Evolutionary conservation across 2,797 vertebrate genomes (phyloP).

Genomic region (Champsocephalus gunnari): DNA sequence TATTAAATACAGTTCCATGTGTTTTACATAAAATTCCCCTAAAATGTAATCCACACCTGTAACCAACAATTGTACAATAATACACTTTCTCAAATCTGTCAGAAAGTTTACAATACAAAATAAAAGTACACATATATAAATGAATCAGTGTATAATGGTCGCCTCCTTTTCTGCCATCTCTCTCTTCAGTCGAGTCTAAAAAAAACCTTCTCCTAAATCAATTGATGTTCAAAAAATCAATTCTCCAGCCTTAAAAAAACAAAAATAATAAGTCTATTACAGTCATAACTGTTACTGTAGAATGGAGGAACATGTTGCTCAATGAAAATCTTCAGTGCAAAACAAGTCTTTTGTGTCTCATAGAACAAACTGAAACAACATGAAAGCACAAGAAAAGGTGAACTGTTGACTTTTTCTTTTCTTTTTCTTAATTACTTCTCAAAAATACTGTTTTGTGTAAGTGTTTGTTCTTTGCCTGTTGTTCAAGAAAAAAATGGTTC

Average conservation of each 20-base stretch:
- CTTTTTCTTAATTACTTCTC: not conserved
- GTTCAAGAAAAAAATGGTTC: not conserved
- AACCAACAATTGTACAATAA: not conserved
- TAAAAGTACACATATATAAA: not conserved
- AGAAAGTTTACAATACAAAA: not conserved
- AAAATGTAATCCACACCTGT: not conserved
- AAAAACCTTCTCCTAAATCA: not conserved
- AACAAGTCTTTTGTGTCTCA: not conserved
- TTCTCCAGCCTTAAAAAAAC: not conserved
- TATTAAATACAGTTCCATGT: not conserved
- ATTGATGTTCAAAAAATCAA: slow-evolving; percentile 6
- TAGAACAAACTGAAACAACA: not conserved
- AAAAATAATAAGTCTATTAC: not conserved
- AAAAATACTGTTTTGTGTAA: not conserved
- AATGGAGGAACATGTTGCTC: not conserved
- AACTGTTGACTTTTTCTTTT: not conserved
- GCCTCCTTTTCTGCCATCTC: not conserved
- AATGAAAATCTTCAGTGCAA: not conserved
- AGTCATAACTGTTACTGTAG: not conserved
- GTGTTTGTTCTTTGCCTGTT: not conserved
- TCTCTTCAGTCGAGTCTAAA: not conserved
- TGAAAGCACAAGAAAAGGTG: not conserved
- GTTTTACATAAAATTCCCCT: not conserved
- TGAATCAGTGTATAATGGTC: not conserved
- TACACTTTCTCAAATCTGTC: not conserved